These are phyloP conservation scores for Genyomyrus donnyi DNA, from an alignment of 2,113 vertebrate genomes.

Conservation along the genomic window DNA sequence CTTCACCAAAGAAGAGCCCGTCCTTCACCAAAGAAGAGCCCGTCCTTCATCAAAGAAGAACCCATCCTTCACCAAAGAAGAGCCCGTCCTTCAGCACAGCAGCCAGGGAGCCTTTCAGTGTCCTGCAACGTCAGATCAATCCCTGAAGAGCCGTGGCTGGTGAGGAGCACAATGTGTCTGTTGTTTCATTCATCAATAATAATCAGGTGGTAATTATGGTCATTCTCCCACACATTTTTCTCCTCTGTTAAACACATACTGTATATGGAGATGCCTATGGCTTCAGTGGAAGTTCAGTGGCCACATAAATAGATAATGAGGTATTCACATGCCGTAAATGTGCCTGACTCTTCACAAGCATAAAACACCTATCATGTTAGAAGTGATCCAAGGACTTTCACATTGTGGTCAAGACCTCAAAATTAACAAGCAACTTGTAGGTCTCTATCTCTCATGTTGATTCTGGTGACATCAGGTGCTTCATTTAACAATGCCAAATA, in stretches of 20 bases:
- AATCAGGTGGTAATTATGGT: not conserved
- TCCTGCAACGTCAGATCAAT: not conserved
- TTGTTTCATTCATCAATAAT: not conserved
- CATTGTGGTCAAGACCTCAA: not conserved
- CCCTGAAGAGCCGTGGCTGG: not conserved
- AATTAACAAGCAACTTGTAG: not conserved
- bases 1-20: too few relatives aligned
- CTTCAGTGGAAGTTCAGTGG: not conserved
- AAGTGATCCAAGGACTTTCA: not conserved
- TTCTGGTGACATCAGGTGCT: not conserved
- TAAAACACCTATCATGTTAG: not conserved
- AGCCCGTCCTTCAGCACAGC: not conserved
- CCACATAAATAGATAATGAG: not conserved
- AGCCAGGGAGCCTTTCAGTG: not conserved
- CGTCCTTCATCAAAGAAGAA: too few relatives aligned
- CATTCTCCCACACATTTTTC: not conserved
- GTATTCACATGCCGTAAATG: not conserved
- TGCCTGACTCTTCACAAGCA: not conserved
- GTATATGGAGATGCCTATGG: not conserved
- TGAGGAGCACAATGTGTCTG: not conserved
- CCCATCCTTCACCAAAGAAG: not conserved
- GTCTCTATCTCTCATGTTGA: not conserved
- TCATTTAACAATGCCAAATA: not conserved
- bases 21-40: not conserved
- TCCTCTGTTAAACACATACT: not conserved